Evolutionary conservation across 2,888 invertebrate genomes (phyloP).

Genomic region (Erpobdella octoculata): DNA sequence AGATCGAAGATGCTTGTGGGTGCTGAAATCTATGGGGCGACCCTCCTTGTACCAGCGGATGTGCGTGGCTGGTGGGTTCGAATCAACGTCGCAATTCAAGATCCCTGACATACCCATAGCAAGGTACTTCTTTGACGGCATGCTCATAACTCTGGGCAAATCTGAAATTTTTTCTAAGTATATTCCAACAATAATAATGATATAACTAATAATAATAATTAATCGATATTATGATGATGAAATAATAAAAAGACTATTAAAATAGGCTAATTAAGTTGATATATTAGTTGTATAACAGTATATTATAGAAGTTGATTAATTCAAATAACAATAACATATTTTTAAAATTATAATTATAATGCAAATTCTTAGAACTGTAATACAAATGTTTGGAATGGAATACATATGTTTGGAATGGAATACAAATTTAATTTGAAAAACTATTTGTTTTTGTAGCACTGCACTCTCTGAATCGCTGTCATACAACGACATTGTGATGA

Average conservation of each 20-base stretch:
- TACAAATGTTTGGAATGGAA: not conserved
- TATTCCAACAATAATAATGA: not conserved
- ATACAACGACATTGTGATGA: too few relatives aligned
- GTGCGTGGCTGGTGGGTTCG: constrained; percentile 87
- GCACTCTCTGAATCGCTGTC: too few relatives aligned
- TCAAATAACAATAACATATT: too few relatives aligned
- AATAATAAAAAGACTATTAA: not conserved
- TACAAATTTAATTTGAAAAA: not conserved
- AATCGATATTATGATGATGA: not conserved
- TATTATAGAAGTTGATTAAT: not conserved
- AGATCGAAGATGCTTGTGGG: constrained; percentile 26
- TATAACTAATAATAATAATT: not conserved
- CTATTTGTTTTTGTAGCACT: not conserved
- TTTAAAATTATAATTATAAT: not conserved
- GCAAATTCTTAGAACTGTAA: not conserved
- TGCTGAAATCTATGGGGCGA: constrained; percentile 53
- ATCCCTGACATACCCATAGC: constrained; percentile 76
- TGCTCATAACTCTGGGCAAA: constrained; percentile 89
- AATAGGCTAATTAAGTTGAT: not conserved
- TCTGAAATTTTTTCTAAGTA: constrained; percentile 58
- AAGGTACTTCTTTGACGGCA: constrained; percentile 85
- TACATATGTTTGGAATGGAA: not conserved
- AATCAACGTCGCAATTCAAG: constrained; percentile 90
- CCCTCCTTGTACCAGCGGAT: constrained; percentile 94
- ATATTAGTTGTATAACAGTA: not conserved